Evolutionary conservation across 2,888 invertebrate genomes (phyloP), one percentile per base, ranked within the genome.

Genomic region (Spodoptera littoralis): DNA sequence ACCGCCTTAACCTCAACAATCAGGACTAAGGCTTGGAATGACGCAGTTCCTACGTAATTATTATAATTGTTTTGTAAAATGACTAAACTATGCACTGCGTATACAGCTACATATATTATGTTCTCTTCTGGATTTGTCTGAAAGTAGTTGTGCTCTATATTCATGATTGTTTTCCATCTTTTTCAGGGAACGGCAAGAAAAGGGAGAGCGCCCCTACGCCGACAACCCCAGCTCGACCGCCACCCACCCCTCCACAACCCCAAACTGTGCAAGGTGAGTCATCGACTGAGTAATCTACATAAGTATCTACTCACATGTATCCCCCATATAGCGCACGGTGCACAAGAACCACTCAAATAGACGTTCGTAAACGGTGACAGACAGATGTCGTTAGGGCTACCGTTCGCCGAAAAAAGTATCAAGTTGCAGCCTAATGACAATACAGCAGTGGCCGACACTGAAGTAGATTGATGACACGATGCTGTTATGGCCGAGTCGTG

Each of bases 151-250:
- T 24, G n/a, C 4, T 49, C 12, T 22, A 3, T 69, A 70, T 55
- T 79, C 51, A 80, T 59, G 11, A 52, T 64, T 52, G 18, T 58
- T 73, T 73, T 71, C 48, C 64, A 44, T 83, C 70, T 79, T 77
- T 92, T 92, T 63, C 91, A 94, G 94, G 94, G 88, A 94, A 93
- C 88, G 93, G 94, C 75, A 95, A 95, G 88, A 95, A 95, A 89
- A 88, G 95, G 83, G 95, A 95, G 65, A 92, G 88, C 83, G 87
- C 84, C 79, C 88, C 92, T 27, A 86, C 92, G 66, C 90, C 91
- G 55, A 81, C 87, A 13, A 89, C 90, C 73, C 89, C 90, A 42
- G 88, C 88, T 60, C 91, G 92, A 30, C 88, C 91, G 42, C 83
- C 89, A 18, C 82, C 90, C 55, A 83, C 91, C 43, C 90, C 91